A percentile compares a stretch with the other conserved stretches of the same genome.
These are phyloP conservation scores for Scopus umbretta DNA, from an alignment of 2,113 vertebrate genomes.

Conservation along the genomic window DNA sequence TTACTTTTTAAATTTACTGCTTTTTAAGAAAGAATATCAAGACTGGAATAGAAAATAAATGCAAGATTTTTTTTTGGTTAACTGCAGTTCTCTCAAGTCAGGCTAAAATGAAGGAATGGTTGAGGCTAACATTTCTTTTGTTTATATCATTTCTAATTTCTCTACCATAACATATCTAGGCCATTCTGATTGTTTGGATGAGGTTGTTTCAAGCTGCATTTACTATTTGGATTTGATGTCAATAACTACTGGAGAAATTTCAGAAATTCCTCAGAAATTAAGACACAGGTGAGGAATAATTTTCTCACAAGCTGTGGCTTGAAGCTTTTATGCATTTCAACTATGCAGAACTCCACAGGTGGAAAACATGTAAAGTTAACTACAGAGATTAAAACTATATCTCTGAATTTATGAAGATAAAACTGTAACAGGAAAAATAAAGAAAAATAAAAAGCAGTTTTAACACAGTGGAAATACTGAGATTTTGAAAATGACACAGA, in stretches of 20 bases:
- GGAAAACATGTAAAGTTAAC: background rate
- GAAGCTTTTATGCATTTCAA: background rate
- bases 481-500: background rate
- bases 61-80: background rate
- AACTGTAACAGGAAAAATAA: background rate
- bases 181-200: background rate
- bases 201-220: background rate
- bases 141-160: background rate
- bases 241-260: background rate
- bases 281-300: background rate
- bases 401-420: background rate
- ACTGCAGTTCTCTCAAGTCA: background rate
- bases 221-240: background rate
- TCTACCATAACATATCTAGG: background rate
- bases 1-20: too few relatives aligned
- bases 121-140: background rate
- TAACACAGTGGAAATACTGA: background rate
- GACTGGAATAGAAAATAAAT: background rate
- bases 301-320: background rate
- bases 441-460: background rate
- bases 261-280: background rate
- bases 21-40: background rate
- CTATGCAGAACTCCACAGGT: background rate
- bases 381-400: background rate
- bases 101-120: background rate